Evolutionary conservation across 92 coral and sea anemone genomes (phyloP).

Genomic region (Metridium senile): DNA sequence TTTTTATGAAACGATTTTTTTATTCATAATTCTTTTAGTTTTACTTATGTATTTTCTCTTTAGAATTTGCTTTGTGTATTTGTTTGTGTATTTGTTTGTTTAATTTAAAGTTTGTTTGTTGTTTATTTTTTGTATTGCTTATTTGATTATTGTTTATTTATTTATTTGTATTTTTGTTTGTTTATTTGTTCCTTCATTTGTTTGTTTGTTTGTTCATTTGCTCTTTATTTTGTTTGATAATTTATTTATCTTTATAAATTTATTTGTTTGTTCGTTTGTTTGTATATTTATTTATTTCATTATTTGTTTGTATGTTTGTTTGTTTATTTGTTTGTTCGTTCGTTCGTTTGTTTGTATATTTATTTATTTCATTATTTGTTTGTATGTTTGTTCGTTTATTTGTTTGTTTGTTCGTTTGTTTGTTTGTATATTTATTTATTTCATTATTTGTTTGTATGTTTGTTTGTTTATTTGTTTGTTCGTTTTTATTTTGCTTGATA

Average conservation of each 20-base stretch:
- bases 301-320: no score
- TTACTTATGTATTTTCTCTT: no score
- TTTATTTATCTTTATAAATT: no score
- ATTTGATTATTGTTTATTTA: no score
- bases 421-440: neutral
- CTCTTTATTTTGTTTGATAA: no score
- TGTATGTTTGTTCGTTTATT: neutral
- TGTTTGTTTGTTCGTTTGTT: neutral
- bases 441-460: neutral
- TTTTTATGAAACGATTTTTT: no score
- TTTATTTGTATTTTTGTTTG: neutral
- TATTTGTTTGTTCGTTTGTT: neutral
- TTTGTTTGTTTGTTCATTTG: neutral
- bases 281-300: neutral
- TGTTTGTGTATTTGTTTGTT: neutral
- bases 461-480: neutral
- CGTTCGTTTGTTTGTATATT: neutral
- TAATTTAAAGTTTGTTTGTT: no score
- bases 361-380: neutral
- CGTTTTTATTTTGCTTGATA: neutral
- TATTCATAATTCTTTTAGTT: no score
- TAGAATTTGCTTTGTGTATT: neutral
- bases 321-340: neutral
- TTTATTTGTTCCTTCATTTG: no score
- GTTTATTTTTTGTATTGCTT: neutral